These are phyloP conservation scores for Phaethon lepturus DNA, from an alignment of 2,113 vertebrate species.

Conservation along the genomic window DNA sequence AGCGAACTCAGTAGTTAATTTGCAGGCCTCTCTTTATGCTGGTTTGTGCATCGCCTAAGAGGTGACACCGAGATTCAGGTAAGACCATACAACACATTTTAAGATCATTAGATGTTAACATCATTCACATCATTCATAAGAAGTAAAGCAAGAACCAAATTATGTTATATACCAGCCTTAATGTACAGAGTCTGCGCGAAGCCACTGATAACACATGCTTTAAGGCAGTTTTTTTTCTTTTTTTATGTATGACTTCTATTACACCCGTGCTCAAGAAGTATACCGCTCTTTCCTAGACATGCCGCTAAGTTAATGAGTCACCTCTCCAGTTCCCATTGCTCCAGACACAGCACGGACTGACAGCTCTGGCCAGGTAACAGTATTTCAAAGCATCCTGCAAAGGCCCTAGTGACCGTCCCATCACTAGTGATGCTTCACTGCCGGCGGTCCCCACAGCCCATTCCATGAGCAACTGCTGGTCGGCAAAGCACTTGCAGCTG, in stretches of 20 bases:
- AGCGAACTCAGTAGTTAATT: neutral
- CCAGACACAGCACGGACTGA: neutral
- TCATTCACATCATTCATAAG: neutral
- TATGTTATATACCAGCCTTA: neutral
- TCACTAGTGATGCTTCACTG: neutral
- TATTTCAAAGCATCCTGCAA: neutral
- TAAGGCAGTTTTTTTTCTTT: neutral
- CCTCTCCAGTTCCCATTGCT: neutral
- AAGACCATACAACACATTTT: neutral
- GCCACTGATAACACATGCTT: neutral
- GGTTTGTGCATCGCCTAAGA: neutral
- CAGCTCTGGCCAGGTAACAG: neutral
- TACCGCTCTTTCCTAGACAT: neutral
- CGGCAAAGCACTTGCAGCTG: neutral
- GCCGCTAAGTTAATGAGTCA: neutral
- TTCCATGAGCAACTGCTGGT: neutral
- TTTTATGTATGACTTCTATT: neutral
- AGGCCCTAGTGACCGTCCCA: accelerated
- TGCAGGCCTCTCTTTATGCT: neutral
- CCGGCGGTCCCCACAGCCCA: neutral
- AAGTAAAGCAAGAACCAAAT: neutral
- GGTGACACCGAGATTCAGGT: neutral
- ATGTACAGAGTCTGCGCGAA: neutral
- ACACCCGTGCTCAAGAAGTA: neutral
- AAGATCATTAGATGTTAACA: neutral